Evolutionary conservation across 92 coral and sea anemone species (phyloP), one percentile per base, ranked within the genome.

Genomic region (Metridium senile): DNA sequence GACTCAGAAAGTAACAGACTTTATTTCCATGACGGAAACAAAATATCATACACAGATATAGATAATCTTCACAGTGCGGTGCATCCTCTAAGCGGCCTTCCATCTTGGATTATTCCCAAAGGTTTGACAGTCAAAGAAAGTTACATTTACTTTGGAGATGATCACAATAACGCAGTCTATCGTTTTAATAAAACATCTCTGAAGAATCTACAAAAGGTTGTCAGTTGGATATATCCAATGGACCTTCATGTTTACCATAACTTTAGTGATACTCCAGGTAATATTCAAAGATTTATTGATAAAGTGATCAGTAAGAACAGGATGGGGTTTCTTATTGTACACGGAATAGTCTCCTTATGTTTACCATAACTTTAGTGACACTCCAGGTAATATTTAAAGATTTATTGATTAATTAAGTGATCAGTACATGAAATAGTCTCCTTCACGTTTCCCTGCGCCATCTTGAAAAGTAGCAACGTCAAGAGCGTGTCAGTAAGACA

Each of bases 161-260:
- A 0, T 13, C 0, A 0, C 19, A 28, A 43, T 0, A 2, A 18
- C 0, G 68, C 52, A 9, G 80, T 75, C 3, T 75, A 75, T 31
- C 80, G 80, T 34, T 61, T 63, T 1, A 75, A 75, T 63, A 75
- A 75, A 30, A 62, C 62, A 2, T 45, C 72, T 62, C 16, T 28
- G 1, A n/a, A 47, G 20, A 43, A 64, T 2, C 39, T 74, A 8
- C 27, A 46, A 30, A 47, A 43, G 46, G 53, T 75, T 9, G 80
- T 63, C 61, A 75, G 80, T n/a, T 26, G 59, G 2, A 47, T 75
- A 43, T 28, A 62, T 29, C 47, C 80, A 27, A 39, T 49, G 33
- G 80, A 75, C 43, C 56, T 75, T 6, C 80, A 75, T 75, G 80
- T 75, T 22, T 75, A 75, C 29, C 71, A 75, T 23, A 75, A 75